Conservation (phyloP, 2,888 invertebrate genomes). For the Drosophila fungiperda region DNA sequence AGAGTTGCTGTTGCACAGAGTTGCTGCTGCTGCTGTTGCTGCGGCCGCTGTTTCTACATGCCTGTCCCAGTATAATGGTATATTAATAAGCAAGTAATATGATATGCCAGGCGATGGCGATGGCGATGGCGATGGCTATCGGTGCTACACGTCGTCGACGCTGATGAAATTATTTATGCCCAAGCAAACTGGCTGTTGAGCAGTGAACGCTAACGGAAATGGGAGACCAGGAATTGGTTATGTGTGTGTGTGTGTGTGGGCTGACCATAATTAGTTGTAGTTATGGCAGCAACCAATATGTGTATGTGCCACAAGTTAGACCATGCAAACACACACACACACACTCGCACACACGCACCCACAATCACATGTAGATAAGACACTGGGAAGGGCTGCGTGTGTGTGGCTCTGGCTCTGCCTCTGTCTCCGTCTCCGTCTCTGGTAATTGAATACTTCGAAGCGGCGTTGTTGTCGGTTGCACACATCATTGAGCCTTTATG, state of each 20-base stretch:
- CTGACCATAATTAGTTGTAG: conserved; percentile 72
- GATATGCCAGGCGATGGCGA: conserved; percentile 65
- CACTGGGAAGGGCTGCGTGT: conserved; percentile 48
- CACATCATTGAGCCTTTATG: conserved; percentile 71
- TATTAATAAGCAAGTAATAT: conserved; percentile 79
- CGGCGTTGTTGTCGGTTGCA: conserved; percentile 62
- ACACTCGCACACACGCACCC: background rate
- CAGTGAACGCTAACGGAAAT: conserved; percentile 4
- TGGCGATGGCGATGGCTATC: conserved; percentile 64
- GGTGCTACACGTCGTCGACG: conserved; percentile 65
- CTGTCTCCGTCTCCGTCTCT: background rate
- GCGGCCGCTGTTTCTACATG: background rate
- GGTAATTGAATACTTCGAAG: conserved; percentile 72
- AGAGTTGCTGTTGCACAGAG: conserved; percentile 5
- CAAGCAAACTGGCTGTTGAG: conserved; percentile 36
- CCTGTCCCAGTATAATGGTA: conserved; percentile 60
- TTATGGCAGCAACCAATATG: conserved; percentile 68
- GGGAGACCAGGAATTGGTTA: conserved; percentile 4
- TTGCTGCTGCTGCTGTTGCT: conserved; percentile 7
- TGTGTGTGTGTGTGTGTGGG: conserved; percentile 1
- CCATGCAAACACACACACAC: conserved; percentile 1
- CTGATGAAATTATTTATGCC: conserved; percentile 78
- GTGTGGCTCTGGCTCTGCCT: conserved; percentile 37
- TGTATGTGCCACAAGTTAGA: conserved; percentile 54
- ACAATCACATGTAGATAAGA: conserved; percentile 11